These are phyloP conservation scores for Stictocephala bisonia DNA, from an alignment of 2,888 invertebrate species.

Conservation along the genomic window DNA sequence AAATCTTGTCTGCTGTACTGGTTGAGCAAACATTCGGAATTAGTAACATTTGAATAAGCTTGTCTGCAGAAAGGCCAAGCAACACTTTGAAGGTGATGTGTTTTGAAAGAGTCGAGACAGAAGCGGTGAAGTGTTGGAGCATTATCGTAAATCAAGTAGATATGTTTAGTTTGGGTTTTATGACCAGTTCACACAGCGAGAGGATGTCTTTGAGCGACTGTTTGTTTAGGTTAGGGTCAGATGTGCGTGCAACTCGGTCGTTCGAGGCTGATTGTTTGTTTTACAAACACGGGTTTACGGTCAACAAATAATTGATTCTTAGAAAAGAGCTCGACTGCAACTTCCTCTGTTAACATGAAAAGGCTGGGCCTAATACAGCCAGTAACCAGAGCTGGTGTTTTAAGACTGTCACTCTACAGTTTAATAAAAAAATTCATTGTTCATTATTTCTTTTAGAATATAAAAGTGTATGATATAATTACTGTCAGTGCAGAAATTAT, in stretches of 20 bases:
- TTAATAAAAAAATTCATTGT: too few relatives aligned
- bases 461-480: too few relatives aligned
- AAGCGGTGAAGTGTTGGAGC: not conserved
- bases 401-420: too few relatives aligned
- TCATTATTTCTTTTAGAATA: too few relatives aligned
- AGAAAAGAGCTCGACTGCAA: slow-evolving; percentile 16
- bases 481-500: too few relatives aligned
- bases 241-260: slow-evolving; percentile 32
- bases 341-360: slow-evolving; percentile 25
- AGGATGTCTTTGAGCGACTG: slow-evolving; percentile 43
- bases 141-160: slow-evolving; percentile 1
- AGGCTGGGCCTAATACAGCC: too few relatives aligned
- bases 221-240: slow-evolving; percentile 45
- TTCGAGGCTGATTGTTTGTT: slow-evolving; percentile 53
- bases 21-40: too few relatives aligned
- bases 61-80: too few relatives aligned
- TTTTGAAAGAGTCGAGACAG: not conserved
- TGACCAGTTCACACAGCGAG: slow-evolving; percentile 38
- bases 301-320: slow-evolving; percentile 42
- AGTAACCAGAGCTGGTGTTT: too few relatives aligned
- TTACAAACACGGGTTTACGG: slow-evolving; percentile 55
- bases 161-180: slow-evolving; percentile 36
- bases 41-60: too few relatives aligned
- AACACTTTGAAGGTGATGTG: not conserved
- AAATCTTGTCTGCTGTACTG: too few relatives aligned